Percentiles rank a stretch among this genome's conserved stretches.
These are phyloP conservation scores for Gambelia wislizenii DNA, from an alignment of 2,797 vertebrate genomes.

Conservation along the genomic window DNA sequence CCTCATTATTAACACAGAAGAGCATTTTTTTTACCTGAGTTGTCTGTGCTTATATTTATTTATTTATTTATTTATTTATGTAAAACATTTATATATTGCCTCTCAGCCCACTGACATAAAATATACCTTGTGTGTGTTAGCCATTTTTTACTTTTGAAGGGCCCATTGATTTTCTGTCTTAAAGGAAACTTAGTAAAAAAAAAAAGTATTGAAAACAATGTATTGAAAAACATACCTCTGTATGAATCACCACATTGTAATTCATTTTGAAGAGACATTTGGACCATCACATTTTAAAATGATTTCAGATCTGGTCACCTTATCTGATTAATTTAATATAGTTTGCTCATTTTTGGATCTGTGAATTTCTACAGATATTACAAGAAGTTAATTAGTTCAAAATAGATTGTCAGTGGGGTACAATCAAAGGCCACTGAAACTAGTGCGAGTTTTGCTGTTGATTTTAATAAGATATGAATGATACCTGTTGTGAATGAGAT, in stretches of 20 bases:
- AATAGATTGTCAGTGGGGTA: neutral
- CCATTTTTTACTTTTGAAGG: slow-evolving; percentile 60
- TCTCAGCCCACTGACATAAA: no score
- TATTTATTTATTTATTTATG: neutral
- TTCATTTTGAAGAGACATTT: neutral
- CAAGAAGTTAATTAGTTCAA: neutral
- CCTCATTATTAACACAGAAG: neutral
- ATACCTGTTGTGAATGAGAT: slow-evolving; percentile 8
- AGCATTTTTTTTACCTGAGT: slow-evolving; percentile 41
- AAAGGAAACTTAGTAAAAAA: slow-evolving; percentile 67
- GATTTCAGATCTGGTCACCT: neutral
- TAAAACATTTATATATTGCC: neutral
- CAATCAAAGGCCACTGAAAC: neutral
- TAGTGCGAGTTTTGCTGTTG: neutral
- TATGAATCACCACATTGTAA: neutral
- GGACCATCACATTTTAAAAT: neutral
- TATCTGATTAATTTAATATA: neutral
- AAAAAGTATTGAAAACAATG: slow-evolving; percentile 63
- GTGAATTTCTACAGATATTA: neutral
- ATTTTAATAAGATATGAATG: neutral
- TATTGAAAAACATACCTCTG: slow-evolving; percentile 63
- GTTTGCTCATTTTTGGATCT: neutral
- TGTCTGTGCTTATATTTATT: slow-evolving; percentile 36
- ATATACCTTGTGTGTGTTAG: neutral
- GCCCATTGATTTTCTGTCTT: slow-evolving; percentile 65